phyloP scores from a whole-genome alignment of 2,113 vertebrate species.

The Mormyrus iriodes region DNA sequence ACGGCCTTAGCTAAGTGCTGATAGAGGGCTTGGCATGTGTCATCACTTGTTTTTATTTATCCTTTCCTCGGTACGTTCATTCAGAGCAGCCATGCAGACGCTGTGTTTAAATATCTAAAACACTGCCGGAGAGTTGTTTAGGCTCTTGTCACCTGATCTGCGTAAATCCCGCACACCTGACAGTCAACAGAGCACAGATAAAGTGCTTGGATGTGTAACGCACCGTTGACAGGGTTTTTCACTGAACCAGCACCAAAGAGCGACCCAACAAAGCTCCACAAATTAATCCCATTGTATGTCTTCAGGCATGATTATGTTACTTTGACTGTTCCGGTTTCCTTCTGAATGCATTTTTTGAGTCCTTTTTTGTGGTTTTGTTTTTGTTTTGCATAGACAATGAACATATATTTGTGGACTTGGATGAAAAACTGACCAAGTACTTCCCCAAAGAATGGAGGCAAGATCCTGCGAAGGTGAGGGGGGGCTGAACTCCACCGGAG shows the following conservation, averaged over 20 bases:
- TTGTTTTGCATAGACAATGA: slow-evolving; percentile 68
- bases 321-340: neutral
- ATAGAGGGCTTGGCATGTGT: neutral
- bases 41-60: neutral
- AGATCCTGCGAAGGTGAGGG: slow-evolving; percentile 64
- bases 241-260: neutral
- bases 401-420: slow-evolving; percentile 79
- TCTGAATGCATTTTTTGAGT: slow-evolving; percentile 26
- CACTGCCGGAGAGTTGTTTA: neutral
- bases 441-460: slow-evolving; percentile 82
- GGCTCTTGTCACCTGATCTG: neutral
- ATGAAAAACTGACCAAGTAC: slow-evolving; percentile 80
- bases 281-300: slow-evolving; percentile 2
- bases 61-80: neutral
- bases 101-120: neutral
- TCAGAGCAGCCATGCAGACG: neutral
- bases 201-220: neutral
- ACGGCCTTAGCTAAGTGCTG: neutral
- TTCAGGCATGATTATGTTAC: neutral
- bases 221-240: neutral
- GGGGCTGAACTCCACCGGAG: neutral
- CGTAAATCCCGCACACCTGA: neutral
- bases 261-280: neutral
- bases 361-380: slow-evolving; percentile 38
- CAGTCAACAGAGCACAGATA: neutral